Evolutionary conservation across 2,797 vertebrate genomes (phyloP), one percentile per base, ranked within the genome.

Genomic region (Betta splendens): DNA sequence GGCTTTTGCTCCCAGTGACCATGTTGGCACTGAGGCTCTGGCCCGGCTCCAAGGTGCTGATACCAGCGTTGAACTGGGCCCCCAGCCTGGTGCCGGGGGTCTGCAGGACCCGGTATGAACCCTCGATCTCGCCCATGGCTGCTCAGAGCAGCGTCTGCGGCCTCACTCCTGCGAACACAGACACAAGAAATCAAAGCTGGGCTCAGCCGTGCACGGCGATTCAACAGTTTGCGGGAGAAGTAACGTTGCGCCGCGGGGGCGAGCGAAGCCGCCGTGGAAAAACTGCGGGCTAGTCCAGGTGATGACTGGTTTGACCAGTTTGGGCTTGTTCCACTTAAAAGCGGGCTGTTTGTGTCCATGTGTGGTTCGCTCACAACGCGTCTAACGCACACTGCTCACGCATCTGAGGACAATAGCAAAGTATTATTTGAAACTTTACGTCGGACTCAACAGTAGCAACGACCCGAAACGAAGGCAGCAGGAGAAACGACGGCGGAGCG

Each of bases 51-150:
- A 98, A 64, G 1, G 96, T 98, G 69, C 96, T 98, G 79, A 98
- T 92, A 10, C 94, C 95, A 0, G 86, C 46, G 0, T 85, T 91
- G 70, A 91, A 92, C 84, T 93, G 93, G 60, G 87, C 81, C 1
- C 96, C 93, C 69, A 98, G 86, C 56, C 96, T 94, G 15, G 93
- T 92, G 33, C 94, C 97, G 0, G 96, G 94, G 2, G 94, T 95
- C 87, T 95, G 95, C 73, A 99, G 76, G 56, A 88, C 85, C 79
- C 95, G 92, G 78, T 97, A 98, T 0, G 95, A 96, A 38, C 97
- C 97, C 83, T 96, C 96, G 9, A 95, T 91, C 48, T 98, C 97
- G 58, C 95, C 96, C 97, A 98, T 98, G 16, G 71, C 92, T 78
- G 77, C 75, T 76, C 63, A 43, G 71, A 69, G 71, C 22, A 25